Evolutionary conservation across 2,888 invertebrate species (phyloP).

Genomic region (Heterodera filipjevi): DNA sequence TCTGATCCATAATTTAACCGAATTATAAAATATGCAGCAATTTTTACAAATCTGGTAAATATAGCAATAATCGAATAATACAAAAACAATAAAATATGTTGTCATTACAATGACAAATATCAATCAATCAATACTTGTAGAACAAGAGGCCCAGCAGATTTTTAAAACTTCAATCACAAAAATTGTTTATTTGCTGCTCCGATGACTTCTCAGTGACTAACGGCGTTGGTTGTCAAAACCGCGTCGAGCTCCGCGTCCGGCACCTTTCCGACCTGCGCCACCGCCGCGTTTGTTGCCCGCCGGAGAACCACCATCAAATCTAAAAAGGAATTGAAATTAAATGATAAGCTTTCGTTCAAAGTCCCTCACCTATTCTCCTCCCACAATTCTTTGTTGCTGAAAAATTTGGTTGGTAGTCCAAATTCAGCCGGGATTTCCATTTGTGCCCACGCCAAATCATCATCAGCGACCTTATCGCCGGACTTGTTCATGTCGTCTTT

Average conservation of each 20-base stretch:
- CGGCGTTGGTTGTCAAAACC: neutral
- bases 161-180: too few relatives aligned
- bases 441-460: conserved; percentile 11
- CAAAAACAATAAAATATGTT: too few relatives aligned
- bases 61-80: too few relatives aligned
- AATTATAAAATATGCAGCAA: too few relatives aligned
- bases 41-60: too few relatives aligned
- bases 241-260: neutral
- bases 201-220: too few relatives aligned
- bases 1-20: too few relatives aligned
- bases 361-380: neutral
- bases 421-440: conserved; percentile 25
- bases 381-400: conserved; percentile 20
- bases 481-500: neutral
- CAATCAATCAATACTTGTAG: too few relatives aligned
- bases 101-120: too few relatives aligned
- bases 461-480: neutral
- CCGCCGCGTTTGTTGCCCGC: neutral
- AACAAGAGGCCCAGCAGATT: too few relatives aligned
- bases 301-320: neutral
- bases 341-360: too few relatives aligned
- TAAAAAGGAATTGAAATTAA: neutral
- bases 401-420: conserved; percentile 24
- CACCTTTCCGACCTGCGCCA: neutral
- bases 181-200: neutral